Percentiles rank a stretch among this genome's conserved stretches.
These are phyloP conservation scores for Hylaea fasciaria DNA, from an alignment of 2,888 invertebrate genomes.

Conservation along the genomic window DNA sequence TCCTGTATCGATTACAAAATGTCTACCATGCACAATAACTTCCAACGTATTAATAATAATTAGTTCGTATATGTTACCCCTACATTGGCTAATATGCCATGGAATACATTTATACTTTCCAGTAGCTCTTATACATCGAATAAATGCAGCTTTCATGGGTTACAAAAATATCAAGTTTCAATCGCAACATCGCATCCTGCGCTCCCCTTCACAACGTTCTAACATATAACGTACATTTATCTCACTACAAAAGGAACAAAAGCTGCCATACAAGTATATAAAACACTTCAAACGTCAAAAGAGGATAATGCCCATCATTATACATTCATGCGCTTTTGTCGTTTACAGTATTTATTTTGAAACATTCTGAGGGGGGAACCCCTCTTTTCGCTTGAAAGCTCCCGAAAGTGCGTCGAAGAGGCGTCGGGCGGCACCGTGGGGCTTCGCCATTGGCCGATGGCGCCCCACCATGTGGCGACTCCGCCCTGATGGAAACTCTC, in stretches of 20 bases:
- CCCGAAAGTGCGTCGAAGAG: slow-evolving; percentile 75
- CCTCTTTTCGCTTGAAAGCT: slow-evolving; percentile 81
- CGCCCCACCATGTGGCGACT: slow-evolving; percentile 70
- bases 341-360: slow-evolving; percentile 84
- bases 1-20: slow-evolving; percentile 37
- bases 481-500: slow-evolving; percentile 76
- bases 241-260: slow-evolving; percentile 79
- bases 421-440: slow-evolving; percentile 69
- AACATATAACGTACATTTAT: slow-evolving; percentile 72
- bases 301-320: slow-evolving; percentile 83
- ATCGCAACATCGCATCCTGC: slow-evolving; percentile 71
- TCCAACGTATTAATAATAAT: slow-evolving; percentile 37
- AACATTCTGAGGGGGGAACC: slow-evolving; percentile 76
- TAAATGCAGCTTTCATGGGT: slow-evolving; percentile 66
- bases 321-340: slow-evolving; percentile 83
- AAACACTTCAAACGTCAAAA: slow-evolving; percentile 81
- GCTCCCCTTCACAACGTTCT: slow-evolving; percentile 69
- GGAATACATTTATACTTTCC: slow-evolving; percentile 53
- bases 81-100: slow-evolving; percentile 46
- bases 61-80: slow-evolving; percentile 45
- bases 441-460: slow-evolving; percentile 62
- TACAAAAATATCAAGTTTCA: slow-evolving; percentile 81
- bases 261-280: slow-evolving; percentile 77
- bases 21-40: slow-evolving; percentile 6
- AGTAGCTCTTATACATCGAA: slow-evolving; percentile 53